These are phyloP conservation scores for Stegophylla sp. DNA, from an alignment of 2,888 invertebrate genomes.

Conservation along the genomic window DNA sequence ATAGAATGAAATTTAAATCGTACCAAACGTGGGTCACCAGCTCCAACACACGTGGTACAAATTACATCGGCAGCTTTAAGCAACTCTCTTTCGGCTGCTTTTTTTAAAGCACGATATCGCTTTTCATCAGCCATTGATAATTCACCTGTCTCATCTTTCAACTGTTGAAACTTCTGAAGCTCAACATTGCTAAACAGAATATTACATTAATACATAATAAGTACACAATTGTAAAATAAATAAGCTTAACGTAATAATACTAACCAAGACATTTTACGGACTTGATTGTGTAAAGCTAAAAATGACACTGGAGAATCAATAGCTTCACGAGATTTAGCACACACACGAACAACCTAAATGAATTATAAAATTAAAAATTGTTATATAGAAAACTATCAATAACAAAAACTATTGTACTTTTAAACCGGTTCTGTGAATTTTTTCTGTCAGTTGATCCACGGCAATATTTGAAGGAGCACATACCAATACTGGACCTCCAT, in stretches of 20 bases:
- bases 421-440: conserved; percentile 95
- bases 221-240: neutral
- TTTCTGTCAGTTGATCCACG: conserved; percentile 98
- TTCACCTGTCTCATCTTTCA: conserved; percentile 98
- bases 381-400: neutral
- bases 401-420: conserved; percentile 69
- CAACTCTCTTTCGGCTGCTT: conserved; percentile 87
- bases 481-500: conserved; percentile 91
- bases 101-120: conserved; percentile 87
- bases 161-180: conserved; percentile 89
- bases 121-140: conserved; percentile 94
- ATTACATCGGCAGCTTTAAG: conserved; percentile 97
- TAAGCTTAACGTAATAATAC: neutral
- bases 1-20: conserved; percentile 95
- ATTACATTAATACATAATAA: neutral
- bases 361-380: neutral
- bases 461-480: conserved; percentile 99
- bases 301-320: conserved; percentile 98
- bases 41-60: conserved; percentile 98
- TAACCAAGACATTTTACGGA: conserved; percentile 91
- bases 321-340: conserved; percentile 97
- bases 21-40: conserved; percentile 93
- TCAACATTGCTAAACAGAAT: conserved; percentile 73
- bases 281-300: conserved; percentile 95
- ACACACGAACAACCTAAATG: conserved; percentile 76